Conservation (phyloP, 2,888 invertebrate genomes). For the Chrysomela aeneicollis region DNA sequence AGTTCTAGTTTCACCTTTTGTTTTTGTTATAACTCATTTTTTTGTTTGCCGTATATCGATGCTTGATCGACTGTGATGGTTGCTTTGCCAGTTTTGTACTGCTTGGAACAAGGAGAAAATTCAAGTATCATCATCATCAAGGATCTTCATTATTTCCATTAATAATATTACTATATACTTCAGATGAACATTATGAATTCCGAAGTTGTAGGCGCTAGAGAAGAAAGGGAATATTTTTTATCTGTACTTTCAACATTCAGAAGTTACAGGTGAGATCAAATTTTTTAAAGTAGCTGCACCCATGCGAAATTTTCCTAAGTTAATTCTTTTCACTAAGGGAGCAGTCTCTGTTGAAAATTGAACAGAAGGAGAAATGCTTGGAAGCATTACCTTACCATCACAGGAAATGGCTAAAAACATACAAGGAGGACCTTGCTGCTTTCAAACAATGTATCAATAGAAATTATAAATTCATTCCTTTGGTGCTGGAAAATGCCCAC, state of each 20-base stretch:
- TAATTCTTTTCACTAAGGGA: constrained; percentile 65
- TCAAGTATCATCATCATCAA: too few species aligned
- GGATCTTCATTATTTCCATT: too few species aligned
- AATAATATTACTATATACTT: too few species aligned
- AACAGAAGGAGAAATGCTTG: constrained; percentile 79
- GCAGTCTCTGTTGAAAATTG: constrained; percentile 78
- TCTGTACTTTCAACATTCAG: constrained; percentile 88
- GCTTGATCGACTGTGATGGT: too few species aligned
- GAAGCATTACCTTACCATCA: constrained; percentile 77
- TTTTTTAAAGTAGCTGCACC: constrained; percentile 12
- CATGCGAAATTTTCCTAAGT: too few species aligned
- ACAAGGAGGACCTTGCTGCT: constrained; percentile 75
- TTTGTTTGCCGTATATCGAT: too few species aligned
- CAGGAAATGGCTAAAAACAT: constrained; percentile 77
- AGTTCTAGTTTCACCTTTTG: too few species aligned
- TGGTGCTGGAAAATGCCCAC: constrained; percentile 79
- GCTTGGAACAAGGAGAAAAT: too few species aligned
- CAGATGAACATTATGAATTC: too few species aligned
- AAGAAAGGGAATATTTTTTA: constrained; percentile 86
- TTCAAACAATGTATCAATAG: constrained; percentile 83
- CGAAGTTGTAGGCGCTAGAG: constrained; percentile 53
- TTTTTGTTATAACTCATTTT: too few species aligned
- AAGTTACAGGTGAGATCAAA: constrained; percentile 78
- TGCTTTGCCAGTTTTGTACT: too few species aligned
- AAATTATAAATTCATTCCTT: constrained; percentile 70